phyloP scores from a whole-genome alignment of 2,113 vertebrate genomes.

The Thalassarche chlororhynchos region DNA sequence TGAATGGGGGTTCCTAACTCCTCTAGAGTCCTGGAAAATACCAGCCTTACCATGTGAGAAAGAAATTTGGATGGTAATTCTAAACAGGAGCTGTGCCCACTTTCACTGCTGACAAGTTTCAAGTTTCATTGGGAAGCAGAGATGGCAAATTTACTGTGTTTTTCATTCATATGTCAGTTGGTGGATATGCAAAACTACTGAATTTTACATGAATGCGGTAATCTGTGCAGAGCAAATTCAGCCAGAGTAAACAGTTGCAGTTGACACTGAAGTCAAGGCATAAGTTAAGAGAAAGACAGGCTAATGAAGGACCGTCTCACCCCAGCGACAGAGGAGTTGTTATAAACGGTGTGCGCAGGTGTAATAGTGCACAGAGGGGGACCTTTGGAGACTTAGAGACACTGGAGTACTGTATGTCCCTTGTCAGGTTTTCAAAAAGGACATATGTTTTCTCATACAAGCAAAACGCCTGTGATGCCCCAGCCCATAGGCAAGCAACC shows the following conservation, averaged over 20 bases:
- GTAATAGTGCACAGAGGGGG: not conserved
- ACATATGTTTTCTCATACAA: not conserved
- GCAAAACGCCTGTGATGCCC: not conserved
- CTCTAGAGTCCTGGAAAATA: not conserved
- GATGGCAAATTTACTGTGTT: not conserved
- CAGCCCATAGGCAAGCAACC: fast-evolving
- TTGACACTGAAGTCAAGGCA: not conserved
- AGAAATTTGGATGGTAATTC: not conserved
- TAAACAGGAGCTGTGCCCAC: not conserved
- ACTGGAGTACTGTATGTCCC: not conserved
- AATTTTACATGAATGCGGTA: not conserved
- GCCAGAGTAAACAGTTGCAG: not conserved
- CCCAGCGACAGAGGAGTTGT: not conserved
- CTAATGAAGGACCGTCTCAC: not conserved
- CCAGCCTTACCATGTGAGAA: not conserved
- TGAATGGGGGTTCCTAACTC: not conserved
- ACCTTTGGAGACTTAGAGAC: not conserved
- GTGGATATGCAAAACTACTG: not conserved
- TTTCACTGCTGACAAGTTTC: not conserved
- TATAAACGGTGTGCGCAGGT: not conserved
- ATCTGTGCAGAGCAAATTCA: not conserved
- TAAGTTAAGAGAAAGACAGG: not conserved
- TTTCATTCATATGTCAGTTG: not conserved
- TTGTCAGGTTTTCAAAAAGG: not conserved
- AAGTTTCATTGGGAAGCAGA: not conserved